Percentiles rank a stretch among this genome's conserved stretches.
phyloP scores from a whole-genome alignment of 1,140 invertebrate species.

The Atopsyche davidsoni region DNA sequence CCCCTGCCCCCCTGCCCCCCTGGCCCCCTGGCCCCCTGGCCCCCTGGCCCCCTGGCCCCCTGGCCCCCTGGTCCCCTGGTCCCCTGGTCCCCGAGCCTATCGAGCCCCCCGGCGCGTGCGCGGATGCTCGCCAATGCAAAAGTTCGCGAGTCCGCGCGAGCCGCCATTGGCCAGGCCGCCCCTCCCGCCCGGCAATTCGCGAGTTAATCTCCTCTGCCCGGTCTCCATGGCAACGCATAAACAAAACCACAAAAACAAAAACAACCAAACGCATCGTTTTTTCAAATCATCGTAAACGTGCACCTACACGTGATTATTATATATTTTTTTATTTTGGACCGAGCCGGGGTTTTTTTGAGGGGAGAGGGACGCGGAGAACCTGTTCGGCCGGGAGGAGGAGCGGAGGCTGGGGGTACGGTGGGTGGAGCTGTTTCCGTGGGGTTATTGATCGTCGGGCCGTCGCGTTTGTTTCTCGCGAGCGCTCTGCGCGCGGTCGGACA shows the following conservation, averaged over 20 bases:
- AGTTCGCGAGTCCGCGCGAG: constrained; percentile 8
- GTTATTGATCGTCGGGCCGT: too few relatives aligned
- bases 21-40: too few relatives aligned
- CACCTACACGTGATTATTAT: too few relatives aligned
- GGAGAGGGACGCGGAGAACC: constrained; percentile 12
- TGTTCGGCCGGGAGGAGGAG: constrained; percentile 6
- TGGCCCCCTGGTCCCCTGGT: too few relatives aligned
- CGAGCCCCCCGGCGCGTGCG: constrained; percentile 7
- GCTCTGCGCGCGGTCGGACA: too few relatives aligned
- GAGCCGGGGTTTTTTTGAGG: constrained; percentile 2
- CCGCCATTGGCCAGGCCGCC: constrained; percentile 7
- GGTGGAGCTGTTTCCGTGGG: neutral
- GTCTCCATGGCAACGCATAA: constrained; percentile 8
- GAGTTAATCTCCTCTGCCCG: neutral
- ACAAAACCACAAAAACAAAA: neutral
- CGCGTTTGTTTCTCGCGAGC: too few relatives aligned
- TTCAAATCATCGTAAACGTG: too few relatives aligned
- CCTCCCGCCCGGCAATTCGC: constrained; percentile 11
- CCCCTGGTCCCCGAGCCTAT: too few relatives aligned
- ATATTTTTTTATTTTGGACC: too few relatives aligned
- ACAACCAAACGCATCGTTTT: too few relatives aligned
- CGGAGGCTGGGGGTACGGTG: constrained; percentile 14
- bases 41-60: too few relatives aligned
- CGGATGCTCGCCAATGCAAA: constrained; percentile 12
- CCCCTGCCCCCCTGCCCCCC: too few relatives aligned